Percentiles rank a stretch among this genome's conserved stretches.
Conservation (phyloP, 2,888 invertebrate species). For the Aradus depressus region DNA sequence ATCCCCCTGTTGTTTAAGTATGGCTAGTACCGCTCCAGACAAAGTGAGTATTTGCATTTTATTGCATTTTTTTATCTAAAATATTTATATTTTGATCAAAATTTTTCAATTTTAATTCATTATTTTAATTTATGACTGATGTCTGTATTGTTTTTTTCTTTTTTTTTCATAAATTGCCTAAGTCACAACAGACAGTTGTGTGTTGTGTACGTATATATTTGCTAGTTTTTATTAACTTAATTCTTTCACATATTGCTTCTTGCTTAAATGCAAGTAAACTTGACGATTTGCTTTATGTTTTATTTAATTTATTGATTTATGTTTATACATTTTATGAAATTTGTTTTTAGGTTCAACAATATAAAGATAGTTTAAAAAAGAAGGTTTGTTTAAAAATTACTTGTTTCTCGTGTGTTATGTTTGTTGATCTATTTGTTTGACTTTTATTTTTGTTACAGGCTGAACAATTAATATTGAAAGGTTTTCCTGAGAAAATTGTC, state of each 20-base stretch:
- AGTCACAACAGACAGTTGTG: neutral
- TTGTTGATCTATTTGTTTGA: neutral
- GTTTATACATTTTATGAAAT: neutral
- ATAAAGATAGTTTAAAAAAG: slow-evolving; percentile 75
- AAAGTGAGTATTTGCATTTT: slow-evolving; percentile 19
- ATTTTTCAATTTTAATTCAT: neutral
- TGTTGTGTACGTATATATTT: neutral
- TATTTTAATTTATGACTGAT: too few species aligned
- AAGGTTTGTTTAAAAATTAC: slow-evolving; percentile 46
- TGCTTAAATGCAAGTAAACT: too few species aligned
- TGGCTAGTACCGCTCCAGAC: slow-evolving; percentile 21
- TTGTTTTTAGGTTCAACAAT: slow-evolving; percentile 67
- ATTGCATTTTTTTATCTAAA: neutral
- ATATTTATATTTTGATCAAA: neutral
- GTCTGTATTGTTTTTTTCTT: too few species aligned
- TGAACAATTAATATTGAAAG: slow-evolving; percentile 75
- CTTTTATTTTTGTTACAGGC: slow-evolving; percentile 41
- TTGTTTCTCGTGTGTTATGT: neutral
- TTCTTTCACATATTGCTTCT: too few species aligned
- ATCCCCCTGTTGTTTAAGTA: slow-evolving; percentile 10
- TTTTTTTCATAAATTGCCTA: too few species aligned
- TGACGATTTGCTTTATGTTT: neutral
- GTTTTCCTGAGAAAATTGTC: slow-evolving; percentile 88
- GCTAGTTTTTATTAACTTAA: too few species aligned
- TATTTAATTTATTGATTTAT: neutral